These are phyloP conservation scores for Mallotus villosus DNA, from an alignment of 2,797 vertebrate genomes.

Conservation along the genomic window DNA sequence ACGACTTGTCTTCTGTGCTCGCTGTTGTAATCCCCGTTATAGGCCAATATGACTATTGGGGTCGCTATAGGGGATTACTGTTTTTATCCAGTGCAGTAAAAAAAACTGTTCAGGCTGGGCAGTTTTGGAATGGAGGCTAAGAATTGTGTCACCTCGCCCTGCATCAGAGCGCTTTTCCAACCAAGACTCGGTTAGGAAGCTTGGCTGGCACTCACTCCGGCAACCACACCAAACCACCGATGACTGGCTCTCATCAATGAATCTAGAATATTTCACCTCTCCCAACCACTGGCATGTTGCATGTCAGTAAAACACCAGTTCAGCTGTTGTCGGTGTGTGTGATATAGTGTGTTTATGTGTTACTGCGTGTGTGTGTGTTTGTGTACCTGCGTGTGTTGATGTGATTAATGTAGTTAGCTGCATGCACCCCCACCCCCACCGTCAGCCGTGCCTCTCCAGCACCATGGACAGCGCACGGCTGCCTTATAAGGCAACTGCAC, in stretches of 20 bases:
- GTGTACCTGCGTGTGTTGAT: neutral
- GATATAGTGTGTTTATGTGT: neutral
- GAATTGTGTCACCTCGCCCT: neutral
- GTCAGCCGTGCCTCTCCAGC: neutral
- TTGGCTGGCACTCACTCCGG: neutral
- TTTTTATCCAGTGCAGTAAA: neutral
- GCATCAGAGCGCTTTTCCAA: neutral
- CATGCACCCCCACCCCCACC: slow-evolving; percentile 3
- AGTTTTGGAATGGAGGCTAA: neutral
- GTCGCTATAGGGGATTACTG: neutral
- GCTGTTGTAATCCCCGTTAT: too few relatives aligned
- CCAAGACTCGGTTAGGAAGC: neutral
- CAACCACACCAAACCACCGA: neutral
- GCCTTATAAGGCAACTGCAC: slow-evolving; percentile 8
- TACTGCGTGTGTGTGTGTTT: slow-evolving; percentile 6
- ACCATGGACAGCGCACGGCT: slow-evolving; percentile 15
- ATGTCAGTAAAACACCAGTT: neutral
- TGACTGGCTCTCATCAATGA: neutral
- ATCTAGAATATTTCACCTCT: slow-evolving; percentile 7
- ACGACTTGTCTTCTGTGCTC: too few relatives aligned
- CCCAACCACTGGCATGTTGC: neutral
- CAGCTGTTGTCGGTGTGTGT: slow-evolving; percentile 2
- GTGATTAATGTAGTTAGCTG: slow-evolving; percentile 7
- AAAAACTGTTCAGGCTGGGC: neutral
- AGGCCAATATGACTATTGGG: too few relatives aligned